Evolutionary conservation across 1,140 invertebrate species (phyloP).

Genomic region (Cydia fagiglandana): DNA sequence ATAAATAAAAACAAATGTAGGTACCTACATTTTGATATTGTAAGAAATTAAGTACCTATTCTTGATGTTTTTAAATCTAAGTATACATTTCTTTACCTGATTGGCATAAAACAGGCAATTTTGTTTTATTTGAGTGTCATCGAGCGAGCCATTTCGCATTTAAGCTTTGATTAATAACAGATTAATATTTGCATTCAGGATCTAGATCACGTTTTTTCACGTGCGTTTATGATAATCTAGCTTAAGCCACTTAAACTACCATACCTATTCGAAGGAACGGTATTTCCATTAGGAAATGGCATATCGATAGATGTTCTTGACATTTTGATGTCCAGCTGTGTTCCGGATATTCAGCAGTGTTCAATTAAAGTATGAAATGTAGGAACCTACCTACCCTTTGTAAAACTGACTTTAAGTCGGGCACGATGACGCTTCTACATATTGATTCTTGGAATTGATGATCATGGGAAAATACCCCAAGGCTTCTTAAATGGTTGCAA

Average conservation of each 20-base stretch:
- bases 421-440: not conserved
- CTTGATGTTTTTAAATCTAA: not conserved
- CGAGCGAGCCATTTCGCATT: not conserved
- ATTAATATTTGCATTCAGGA: constrained; percentile 10
- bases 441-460: constrained; percentile 13
- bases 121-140: not conserved
- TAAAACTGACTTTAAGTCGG: constrained; percentile 45
- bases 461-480: constrained; percentile 27
- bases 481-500: constrained; percentile 62
- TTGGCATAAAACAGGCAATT: not conserved
- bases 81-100: not conserved
- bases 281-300: constrained; percentile 23
- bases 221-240: not conserved
- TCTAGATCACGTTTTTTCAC: constrained; percentile 2
- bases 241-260: not conserved
- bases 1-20: not conserved
- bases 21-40: too few species aligned
- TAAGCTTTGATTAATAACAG: constrained; percentile 1
- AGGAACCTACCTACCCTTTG: constrained; percentile 32
- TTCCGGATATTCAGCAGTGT: constrained; percentile 22
- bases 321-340: not conserved
- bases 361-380: constrained; percentile 17
- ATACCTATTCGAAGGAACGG: constrained; percentile 32
- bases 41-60: too few species aligned
- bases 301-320: not conserved